Conservation (phyloP, 2,888 invertebrate genomes). For the Apotomis betuletana region DNA sequence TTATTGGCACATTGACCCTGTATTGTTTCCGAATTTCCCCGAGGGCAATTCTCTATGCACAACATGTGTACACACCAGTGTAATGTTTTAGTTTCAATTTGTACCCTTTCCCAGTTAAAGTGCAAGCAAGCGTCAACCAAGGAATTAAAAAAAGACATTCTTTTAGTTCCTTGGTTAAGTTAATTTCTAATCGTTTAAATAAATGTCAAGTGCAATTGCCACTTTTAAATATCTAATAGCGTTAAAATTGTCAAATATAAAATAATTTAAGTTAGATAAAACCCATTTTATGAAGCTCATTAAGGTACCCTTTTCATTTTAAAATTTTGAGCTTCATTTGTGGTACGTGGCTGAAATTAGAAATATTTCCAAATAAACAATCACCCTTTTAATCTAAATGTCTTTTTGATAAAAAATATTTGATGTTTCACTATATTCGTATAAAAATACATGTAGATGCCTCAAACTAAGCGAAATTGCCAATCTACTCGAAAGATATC, state of each 20-base stretch:
- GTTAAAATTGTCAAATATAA: background rate
- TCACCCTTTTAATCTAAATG: background rate
- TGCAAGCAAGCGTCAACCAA: conserved; percentile 25
- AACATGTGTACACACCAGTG: conserved; percentile 50
- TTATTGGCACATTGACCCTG: too few species aligned
- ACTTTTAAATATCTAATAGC: conserved; percentile 10
- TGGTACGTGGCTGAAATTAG: conserved; percentile 17
- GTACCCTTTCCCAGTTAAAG: conserved; percentile 44
- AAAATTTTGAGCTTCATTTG: background rate
- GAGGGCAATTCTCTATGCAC: too few species aligned
- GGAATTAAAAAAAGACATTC: background rate
- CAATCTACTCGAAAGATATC: background rate
- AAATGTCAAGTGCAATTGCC: conserved; percentile 7
- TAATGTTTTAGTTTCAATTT: conserved; percentile 53
- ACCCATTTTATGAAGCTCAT: conserved; percentile 2
- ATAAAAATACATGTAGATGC: background rate
- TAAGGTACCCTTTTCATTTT: conserved; percentile 21
- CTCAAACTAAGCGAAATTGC: background rate
- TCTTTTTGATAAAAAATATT: too few species aligned
- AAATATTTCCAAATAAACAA: background rate
- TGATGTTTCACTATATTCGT: too few species aligned
- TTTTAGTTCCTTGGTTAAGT: conserved; percentile 26
- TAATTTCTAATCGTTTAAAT: conserved; percentile 7
- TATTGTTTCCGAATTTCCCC: too few species aligned
- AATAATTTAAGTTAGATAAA: conserved; percentile 4